Conservation (phyloP, 2,888 invertebrate species). For the Lycocerus yunnanus region DNA sequence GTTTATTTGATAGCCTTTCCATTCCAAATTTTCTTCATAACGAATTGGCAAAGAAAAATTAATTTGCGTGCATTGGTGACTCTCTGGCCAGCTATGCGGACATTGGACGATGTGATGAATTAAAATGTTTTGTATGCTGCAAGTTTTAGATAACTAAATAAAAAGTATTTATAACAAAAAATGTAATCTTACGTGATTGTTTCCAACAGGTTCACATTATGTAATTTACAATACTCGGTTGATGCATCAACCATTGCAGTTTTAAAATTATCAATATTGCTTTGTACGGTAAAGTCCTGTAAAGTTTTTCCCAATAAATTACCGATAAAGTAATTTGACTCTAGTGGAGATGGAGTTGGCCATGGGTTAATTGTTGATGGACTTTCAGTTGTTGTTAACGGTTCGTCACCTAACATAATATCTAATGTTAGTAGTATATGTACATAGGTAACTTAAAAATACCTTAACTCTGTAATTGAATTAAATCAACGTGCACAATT, state of each 20-base stretch:
- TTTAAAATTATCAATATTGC: constrained; percentile 13
- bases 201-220: constrained; percentile 14
- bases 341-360: constrained; percentile 29
- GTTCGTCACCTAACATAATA: constrained; percentile 14
- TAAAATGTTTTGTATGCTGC: constrained; percentile 26
- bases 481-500: no score
- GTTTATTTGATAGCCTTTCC: constrained; percentile 30
- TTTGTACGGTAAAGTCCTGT: constrained; percentile 1
- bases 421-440: constrained; percentile 2
- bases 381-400: constrained; percentile 16
- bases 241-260: constrained; percentile 27
- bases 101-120: constrained; percentile 28
- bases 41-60: constrained; percentile 33
- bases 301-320: constrained; percentile 14
- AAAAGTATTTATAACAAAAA: not conserved
- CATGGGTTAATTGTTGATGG: constrained; percentile 25
- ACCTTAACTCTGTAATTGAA: no score
- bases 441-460: no score
- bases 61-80: constrained; percentile 24
- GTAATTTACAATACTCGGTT: constrained; percentile 22
- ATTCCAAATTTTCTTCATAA: constrained; percentile 8
- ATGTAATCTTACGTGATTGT: constrained; percentile 26
- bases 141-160: constrained; percentile 5
- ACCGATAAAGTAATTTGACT: constrained; percentile 21
- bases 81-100: constrained; percentile 32